Base-by-base conservation (phyloP, 1,140 invertebrate species). In the Hormaphis cornu region DNA sequence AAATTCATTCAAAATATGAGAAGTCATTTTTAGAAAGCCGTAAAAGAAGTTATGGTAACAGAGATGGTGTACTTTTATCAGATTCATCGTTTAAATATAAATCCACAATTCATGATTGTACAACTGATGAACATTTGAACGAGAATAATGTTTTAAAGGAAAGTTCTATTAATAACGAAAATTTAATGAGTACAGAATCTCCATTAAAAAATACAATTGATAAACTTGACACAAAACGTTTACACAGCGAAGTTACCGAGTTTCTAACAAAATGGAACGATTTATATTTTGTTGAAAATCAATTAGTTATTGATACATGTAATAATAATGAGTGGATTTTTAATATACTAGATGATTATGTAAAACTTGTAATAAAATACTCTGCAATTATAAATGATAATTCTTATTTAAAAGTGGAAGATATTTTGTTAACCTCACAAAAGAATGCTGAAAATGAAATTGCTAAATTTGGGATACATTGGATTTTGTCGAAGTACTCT, bases 401-500 rank as follows among this genome's bases (percentile, higher is more conserved):
- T 50, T 50, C 61, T 9, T 24, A 50, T 50, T 44, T 66, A 4
- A 66, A 66, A 66, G 26, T 66, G 16, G 61, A 50, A 9, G 44
- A 66, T 66, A 66, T 66, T 50, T 50, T 14, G 33, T 50, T 66
- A 24, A 48, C 12, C 6, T 9, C 26, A 20, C 22, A n/a, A 3
- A 33, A 26, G 5, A 33, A 4, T 33, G 9, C 14, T 14, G n/a
- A 48, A 48, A 33, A 66, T 50, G 44, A 66, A 50, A 35, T 50
- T 8, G n/a, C 35, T 20, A 26, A 48, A n/a, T 66, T 66, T 66
- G 61, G 61, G n/a, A 66, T 50, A 48, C 48, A 66, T 33, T 66
- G 61, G 61, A 66, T 66, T 35, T 66, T 48, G 50, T 33, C 61
- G 50, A 66, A 66, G 35, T 66, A 66, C 3, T 50, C 48, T 24